Conservation (phyloP, 2,888 invertebrate species). For the Lepidocyrtinus sp. region DNA sequence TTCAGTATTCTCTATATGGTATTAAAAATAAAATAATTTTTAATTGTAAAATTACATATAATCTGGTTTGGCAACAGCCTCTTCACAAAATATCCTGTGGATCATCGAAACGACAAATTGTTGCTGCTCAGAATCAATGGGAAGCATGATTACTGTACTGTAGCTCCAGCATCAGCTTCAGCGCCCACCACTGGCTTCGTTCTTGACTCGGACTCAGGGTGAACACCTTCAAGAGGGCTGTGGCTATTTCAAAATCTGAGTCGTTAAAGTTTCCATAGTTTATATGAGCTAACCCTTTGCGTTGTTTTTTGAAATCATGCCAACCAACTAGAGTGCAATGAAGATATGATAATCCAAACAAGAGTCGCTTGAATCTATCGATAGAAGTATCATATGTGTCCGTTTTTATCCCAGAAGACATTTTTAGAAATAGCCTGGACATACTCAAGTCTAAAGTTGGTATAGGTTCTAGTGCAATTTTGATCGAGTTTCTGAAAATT, state of each 20-base stretch:
- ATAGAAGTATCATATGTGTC: background rate
- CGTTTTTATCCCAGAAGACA: background rate
- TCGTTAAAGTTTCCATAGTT: too few species aligned
- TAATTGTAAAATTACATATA: too few species aligned
- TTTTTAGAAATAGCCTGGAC: constrained; percentile 5
- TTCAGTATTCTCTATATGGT: too few species aligned
- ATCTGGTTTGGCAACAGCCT: background rate
- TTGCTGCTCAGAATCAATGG: background rate
- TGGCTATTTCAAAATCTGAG: too few species aligned
- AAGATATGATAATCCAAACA: constrained; percentile 11
- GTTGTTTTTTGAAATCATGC: background rate
- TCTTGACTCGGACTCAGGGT: background rate
- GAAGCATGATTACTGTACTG: constrained; percentile 19
- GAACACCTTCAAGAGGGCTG: constrained; percentile 13
- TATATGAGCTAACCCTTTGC: too few species aligned
- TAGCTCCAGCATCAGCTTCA: constrained; percentile 39
- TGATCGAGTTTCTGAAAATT: constrained; percentile 17
- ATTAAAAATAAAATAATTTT: too few species aligned
- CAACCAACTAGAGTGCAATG: constrained; percentile 7
- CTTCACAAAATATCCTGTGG: constrained; percentile 11
- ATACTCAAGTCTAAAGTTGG: background rate
- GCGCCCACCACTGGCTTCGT: constrained; percentile 32
- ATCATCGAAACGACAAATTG: background rate
- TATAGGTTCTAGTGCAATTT: constrained; percentile 21
- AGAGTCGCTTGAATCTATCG: background rate